Percentiles rank a stretch among this genome's conserved stretches.
Conservation (phyloP, 2,113 vertebrate genomes). For the Odocoileus virginianus region DNA sequence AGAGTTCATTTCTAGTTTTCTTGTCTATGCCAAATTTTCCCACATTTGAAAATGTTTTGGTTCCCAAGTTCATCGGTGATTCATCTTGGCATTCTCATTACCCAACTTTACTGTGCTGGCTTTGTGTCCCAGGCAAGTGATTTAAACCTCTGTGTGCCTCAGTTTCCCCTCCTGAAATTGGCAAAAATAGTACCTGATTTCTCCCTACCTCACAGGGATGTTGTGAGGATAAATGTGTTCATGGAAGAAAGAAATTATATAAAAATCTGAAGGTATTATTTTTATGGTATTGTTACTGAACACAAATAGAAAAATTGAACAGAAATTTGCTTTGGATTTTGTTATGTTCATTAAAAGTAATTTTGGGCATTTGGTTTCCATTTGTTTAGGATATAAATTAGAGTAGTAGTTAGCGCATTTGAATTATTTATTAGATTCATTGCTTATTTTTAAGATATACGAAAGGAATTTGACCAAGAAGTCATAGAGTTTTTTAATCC, state of each 20-base stretch:
- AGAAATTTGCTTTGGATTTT: constrained; percentile 46
- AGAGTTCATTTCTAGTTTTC: constrained; percentile 44
- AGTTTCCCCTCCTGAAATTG: constrained; percentile 45
- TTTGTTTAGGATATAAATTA: constrained; percentile 41
- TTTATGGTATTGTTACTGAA: constrained; percentile 47
- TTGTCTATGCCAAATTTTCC: neutral
- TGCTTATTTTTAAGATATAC: constrained; percentile 46
- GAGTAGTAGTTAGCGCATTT: constrained; percentile 16
- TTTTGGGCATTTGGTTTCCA: constrained; percentile 6
- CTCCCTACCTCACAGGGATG: constrained; percentile 73
- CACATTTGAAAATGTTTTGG: constrained; percentile 45
- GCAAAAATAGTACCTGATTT: constrained; percentile 39
- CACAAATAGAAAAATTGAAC: constrained; percentile 40
- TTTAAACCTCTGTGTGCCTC: constrained; percentile 29
- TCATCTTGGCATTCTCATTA: neutral
- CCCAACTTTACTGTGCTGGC: neutral
- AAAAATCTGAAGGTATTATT: constrained; percentile 29
- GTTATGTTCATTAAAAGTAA: constrained; percentile 53
- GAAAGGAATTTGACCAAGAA: constrained; percentile 53
- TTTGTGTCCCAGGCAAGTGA: constrained; percentile 42
- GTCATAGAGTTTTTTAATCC: constrained; percentile 38
- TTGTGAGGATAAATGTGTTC: constrained; percentile 72
- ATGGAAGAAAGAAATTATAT: constrained; percentile 57
- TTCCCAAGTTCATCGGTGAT: constrained; percentile 2
- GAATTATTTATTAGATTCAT: constrained; percentile 45